Conservation (phyloP, 2,888 invertebrate species). For the Junonia oenone region DNA sequence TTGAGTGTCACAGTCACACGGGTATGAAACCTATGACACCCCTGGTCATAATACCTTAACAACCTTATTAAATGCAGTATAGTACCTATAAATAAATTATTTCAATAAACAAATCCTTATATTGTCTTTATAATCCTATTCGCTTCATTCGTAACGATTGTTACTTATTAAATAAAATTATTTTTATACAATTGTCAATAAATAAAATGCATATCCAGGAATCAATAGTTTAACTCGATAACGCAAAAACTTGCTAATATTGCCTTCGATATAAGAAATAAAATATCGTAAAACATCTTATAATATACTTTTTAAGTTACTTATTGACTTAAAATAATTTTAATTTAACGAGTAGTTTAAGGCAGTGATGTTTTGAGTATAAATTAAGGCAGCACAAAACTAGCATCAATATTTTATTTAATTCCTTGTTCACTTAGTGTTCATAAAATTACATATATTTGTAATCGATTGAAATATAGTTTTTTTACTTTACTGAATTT, state of each 20-base stretch:
- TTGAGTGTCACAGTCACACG: too few relatives aligned
- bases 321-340: background rate
- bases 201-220: slow-evolving; percentile 52
- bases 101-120: background rate
- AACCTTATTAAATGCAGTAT: background rate
- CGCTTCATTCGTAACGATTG: background rate
- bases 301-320: background rate
- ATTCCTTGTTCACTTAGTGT: background rate
- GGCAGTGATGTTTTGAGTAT: background rate
- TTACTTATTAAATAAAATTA: slow-evolving; percentile 22
- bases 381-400: background rate
- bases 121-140: background rate
- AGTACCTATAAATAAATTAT: background rate
- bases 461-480: background rate
- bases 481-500: too few relatives aligned
- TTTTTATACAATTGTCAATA: slow-evolving; percentile 34
- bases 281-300: background rate
- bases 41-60: too few relatives aligned
- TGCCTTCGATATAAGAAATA: background rate
- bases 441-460: background rate
- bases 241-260: slow-evolving; percentile 8
- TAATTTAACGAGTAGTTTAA: background rate
- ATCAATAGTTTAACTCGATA: slow-evolving; percentile 35
- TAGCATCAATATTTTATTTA: background rate
- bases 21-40: too few relatives aligned